A percentile compares a stretch with the other conserved stretches of the same genome.
These are phyloP conservation scores for Setipinna tenuifilis DNA, from an alignment of 2,797 vertebrate genomes.

Conservation along the genomic window DNA sequence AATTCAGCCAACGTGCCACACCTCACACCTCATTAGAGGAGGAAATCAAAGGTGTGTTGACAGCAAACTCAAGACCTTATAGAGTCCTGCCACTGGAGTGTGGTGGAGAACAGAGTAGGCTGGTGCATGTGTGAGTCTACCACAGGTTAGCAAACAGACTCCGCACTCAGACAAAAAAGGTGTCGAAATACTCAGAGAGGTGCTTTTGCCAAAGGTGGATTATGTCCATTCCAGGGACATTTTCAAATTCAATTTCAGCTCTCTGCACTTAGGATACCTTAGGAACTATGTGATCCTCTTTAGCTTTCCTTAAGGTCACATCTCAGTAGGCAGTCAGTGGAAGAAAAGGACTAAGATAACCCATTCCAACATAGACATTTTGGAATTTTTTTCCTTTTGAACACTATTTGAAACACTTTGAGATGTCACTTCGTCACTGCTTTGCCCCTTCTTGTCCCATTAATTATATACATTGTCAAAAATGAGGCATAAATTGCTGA, in stretches of 20 bases:
- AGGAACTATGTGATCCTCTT: constrained; percentile 41
- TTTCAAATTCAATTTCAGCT: constrained; percentile 42
- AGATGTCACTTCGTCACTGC: not conserved
- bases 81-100: constrained; percentile 38
- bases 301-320: not conserved
- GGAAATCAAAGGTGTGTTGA: constrained; percentile 3
- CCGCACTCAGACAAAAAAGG: constrained; percentile 59
- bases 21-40: constrained; percentile 14
- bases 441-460: not conserved
- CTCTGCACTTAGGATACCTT: constrained; percentile 46
- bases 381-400: not conserved
- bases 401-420: not conserved
- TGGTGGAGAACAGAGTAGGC: constrained; percentile 49
- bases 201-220: constrained; percentile 59
- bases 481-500: not conserved
- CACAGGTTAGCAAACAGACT: constrained; percentile 64
- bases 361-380: not conserved
- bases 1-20: not conserved
- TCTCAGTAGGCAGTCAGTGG: not conserved
- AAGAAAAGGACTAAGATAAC: not conserved
- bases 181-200: constrained; percentile 53
- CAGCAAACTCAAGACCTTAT: not conserved
- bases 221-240: constrained; percentile 64
- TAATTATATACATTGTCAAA: not conserved
- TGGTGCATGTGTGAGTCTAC: constrained; percentile 58